Evolutionary conservation across 2,888 invertebrate species (phyloP).

Genomic region (Physocephala rufipes): DNA sequence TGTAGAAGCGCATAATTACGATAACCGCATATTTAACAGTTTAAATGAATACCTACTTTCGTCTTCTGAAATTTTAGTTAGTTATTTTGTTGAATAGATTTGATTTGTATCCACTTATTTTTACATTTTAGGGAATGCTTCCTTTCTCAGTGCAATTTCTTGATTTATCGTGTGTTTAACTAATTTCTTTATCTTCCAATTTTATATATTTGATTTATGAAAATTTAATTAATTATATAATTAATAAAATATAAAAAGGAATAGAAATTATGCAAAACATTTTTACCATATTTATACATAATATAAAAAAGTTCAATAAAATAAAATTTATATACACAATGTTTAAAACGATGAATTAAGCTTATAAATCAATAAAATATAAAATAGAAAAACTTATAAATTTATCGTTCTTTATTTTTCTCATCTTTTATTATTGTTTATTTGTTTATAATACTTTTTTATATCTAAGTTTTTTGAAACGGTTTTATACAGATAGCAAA

Average conservation of each 20-base stretch:
- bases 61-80: no score
- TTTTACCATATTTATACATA: constrained; percentile 35
- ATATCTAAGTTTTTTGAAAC: constrained; percentile 1
- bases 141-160: constrained; percentile 28
- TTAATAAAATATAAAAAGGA: constrained; percentile 4
- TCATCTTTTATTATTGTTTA: neutral
- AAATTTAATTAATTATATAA: constrained; percentile 29
- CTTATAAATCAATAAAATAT: constrained; percentile 27
- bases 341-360: constrained; percentile 33
- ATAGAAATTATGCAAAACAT: constrained; percentile 29
- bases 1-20: no score
- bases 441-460: constrained; percentile 8
- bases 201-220: constrained; percentile 28
- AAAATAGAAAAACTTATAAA: neutral
- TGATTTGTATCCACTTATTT: constrained; percentile 8
- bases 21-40: no score
- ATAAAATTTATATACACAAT: constrained; percentile 33
- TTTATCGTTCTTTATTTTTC: neutral
- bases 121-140: neutral
- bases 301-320: constrained; percentile 20
- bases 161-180: constrained; percentile 25
- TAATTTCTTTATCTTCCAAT: constrained; percentile 25
- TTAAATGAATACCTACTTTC: no score
- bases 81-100: constrained; percentile 2
- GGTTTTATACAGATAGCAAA: no score